Evolutionary conservation across 2,797 vertebrate genomes (phyloP).

Genomic region (Chromobotia macracanthus): DNA sequence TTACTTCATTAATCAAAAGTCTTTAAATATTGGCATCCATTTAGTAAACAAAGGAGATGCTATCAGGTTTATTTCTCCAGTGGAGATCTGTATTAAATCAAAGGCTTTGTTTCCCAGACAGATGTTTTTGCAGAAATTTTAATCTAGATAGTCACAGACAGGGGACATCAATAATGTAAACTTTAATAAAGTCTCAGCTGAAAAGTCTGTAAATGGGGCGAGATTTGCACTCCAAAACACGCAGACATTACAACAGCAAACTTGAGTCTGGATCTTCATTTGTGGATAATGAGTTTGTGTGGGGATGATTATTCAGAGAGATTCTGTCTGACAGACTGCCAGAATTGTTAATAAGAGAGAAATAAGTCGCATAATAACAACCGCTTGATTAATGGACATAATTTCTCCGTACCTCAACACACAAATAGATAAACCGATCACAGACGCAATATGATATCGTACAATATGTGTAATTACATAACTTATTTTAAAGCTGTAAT

Average conservation of each 20-base stretch:
- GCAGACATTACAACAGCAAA: slow-evolving; percentile 8
- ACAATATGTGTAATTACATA: neutral
- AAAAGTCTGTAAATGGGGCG: slow-evolving; percentile 11
- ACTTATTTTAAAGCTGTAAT: too few species aligned
- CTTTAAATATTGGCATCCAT: slow-evolving; percentile 1
- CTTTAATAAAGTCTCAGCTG: slow-evolving; percentile 44
- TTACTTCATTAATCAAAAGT: slow-evolving; percentile 17
- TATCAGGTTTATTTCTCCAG: neutral
- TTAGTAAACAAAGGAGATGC: slow-evolving; percentile 1
- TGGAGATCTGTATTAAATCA: slow-evolving; percentile 28
- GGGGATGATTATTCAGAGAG: neutral
- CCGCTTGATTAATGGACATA: neutral
- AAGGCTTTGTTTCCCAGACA: slow-evolving; percentile 16
- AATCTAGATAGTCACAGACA: slow-evolving; percentile 14
- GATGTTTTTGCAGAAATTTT: slow-evolving; percentile 6
- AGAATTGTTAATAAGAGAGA: slow-evolving; percentile 10
- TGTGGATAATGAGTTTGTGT: slow-evolving; percentile 26
- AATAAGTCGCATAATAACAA: neutral
- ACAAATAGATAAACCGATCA: neutral
- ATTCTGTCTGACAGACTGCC: neutral
- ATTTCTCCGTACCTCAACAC: neutral
- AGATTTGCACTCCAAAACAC: slow-evolving; percentile 16
- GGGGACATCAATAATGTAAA: slow-evolving; percentile 42
- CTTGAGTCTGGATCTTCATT: neutral
- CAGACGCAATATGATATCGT: neutral